Percentiles rank a stretch among this genome's conserved stretches.
Evolutionary conservation across 2,888 invertebrate genomes (phyloP).

Genomic region (Athrips mouffetella): DNA sequence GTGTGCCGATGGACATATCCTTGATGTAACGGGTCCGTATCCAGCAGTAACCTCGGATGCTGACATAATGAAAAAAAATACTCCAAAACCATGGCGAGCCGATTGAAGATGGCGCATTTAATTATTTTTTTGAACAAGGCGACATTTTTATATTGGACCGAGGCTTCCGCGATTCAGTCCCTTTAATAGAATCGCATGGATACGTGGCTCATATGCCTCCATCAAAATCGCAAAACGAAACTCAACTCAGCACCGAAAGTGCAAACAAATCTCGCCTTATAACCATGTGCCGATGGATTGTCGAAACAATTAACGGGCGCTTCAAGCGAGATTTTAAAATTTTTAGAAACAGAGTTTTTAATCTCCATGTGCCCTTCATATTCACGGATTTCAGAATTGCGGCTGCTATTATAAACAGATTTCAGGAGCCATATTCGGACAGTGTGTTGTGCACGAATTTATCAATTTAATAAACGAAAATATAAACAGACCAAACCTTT

Average conservation of each 20-base stretch:
- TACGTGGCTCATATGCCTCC: slow-evolving; percentile 17
- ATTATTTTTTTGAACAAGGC: slow-evolving; percentile 17
- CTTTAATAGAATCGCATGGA: slow-evolving; percentile 10
- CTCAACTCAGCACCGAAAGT: slow-evolving; percentile 14
- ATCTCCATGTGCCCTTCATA: slow-evolving; percentile 12
- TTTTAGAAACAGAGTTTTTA: slow-evolving; percentile 21
- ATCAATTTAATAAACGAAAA: slow-evolving; percentile 16
- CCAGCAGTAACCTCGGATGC: slow-evolving; percentile 21
- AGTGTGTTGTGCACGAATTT: too few relatives aligned
- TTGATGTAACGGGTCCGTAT: slow-evolving; percentile 22
- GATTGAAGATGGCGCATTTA: slow-evolving; percentile 13
- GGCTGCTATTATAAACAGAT: slow-evolving; percentile 24
- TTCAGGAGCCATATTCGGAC: slow-evolving; percentile 18
- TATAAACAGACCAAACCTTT: slow-evolving; percentile 14
- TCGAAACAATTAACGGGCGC: slow-evolving; percentile 24
- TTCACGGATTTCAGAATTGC: slow-evolving; percentile 23
- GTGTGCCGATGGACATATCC: slow-evolving; percentile 20
- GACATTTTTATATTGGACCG: slow-evolving; percentile 25
- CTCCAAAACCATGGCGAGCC: slow-evolving; percentile 16
- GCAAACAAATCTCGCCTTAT: slow-evolving; percentile 22
- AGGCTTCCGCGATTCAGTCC: slow-evolving; percentile 21
- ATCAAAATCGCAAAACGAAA: slow-evolving; percentile 9
- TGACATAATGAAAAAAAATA: slow-evolving; percentile 16
- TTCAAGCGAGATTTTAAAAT: slow-evolving; percentile 25
- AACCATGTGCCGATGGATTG: slow-evolving; percentile 25